phyloP scores from a whole-genome alignment of 2,888 invertebrate genomes.

The Ischnura elegans region DNA sequence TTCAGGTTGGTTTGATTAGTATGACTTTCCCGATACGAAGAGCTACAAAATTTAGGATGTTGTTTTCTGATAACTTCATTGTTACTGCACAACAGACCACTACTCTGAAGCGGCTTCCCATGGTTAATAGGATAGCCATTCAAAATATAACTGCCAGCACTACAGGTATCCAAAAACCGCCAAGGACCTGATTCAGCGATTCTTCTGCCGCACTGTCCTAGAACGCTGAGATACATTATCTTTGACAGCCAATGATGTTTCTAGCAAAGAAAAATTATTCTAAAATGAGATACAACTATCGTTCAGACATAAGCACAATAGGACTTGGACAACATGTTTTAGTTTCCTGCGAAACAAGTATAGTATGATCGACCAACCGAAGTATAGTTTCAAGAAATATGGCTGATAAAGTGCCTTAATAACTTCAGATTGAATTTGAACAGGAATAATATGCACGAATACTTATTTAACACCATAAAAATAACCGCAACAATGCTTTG shows the following conservation, averaged over 20 bases:
- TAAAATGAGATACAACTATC: background rate
- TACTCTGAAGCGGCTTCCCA: no score
- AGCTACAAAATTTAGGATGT: constrained; percentile 30
- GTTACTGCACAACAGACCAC: no score
- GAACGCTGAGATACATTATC: background rate
- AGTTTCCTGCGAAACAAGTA: background rate
- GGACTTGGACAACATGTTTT: background rate
- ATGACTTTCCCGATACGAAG: background rate
- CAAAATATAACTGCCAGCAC: background rate
- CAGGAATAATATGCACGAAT: background rate
- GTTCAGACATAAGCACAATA: background rate
- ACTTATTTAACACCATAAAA: no score
- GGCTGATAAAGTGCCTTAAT: background rate
- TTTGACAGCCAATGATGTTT: background rate
- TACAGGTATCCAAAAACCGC: background rate
- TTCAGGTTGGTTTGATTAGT: background rate
- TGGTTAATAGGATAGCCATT: background rate
- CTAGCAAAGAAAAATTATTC: background rate
- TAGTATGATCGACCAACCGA: background rate
- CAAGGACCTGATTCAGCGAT: background rate
- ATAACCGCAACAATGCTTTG: background rate
- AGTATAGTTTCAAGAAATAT: background rate
- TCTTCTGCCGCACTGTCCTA: background rate
- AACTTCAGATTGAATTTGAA: background rate
- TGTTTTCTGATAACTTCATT: background rate